phyloP scores from a whole-genome alignment of 2,888 invertebrate genomes.

The Carpatolechia fugitivella region DNA sequence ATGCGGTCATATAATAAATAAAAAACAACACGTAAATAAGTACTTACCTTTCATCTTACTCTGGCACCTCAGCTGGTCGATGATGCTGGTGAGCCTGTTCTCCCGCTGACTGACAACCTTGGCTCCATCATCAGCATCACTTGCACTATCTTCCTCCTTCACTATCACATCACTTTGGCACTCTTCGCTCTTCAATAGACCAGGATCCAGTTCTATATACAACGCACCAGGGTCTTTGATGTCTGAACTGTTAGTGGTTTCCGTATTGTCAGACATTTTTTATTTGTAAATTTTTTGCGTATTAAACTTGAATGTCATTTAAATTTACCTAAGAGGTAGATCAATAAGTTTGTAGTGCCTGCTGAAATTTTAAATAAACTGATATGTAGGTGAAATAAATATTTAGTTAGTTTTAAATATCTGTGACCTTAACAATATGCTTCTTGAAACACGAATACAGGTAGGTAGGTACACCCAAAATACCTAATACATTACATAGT shows the following conservation, averaged over 20 bases:
- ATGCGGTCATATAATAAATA: too few species aligned
- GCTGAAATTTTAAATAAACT: too few species aligned
- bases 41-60: constrained; percentile 61
- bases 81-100: constrained; percentile 68
- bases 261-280: neutral
- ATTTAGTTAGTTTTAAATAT: too few species aligned
- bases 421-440: too few species aligned
- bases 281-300: neutral
- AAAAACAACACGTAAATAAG: too few species aligned
- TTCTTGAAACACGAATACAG: too few species aligned
- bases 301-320: neutral
- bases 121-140: constrained; percentile 47
- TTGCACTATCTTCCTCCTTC: constrained; percentile 36
- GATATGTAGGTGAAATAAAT: too few species aligned
- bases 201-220: neutral
- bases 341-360: too few species aligned
- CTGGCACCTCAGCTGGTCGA: constrained; percentile 70
- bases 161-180: constrained; percentile 39
- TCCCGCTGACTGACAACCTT: constrained; percentile 50
- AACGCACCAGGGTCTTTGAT: neutral
- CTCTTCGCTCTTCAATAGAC: constrained; percentile 11
- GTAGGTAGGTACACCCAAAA: too few species aligned
- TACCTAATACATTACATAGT: too few species aligned
- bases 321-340: constrained; percentile 1
- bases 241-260: neutral